Percentiles rank a stretch among this genome's conserved stretches.
Conservation (phyloP, 2,888 invertebrate genomes). For the Nomada fucata region DNA sequence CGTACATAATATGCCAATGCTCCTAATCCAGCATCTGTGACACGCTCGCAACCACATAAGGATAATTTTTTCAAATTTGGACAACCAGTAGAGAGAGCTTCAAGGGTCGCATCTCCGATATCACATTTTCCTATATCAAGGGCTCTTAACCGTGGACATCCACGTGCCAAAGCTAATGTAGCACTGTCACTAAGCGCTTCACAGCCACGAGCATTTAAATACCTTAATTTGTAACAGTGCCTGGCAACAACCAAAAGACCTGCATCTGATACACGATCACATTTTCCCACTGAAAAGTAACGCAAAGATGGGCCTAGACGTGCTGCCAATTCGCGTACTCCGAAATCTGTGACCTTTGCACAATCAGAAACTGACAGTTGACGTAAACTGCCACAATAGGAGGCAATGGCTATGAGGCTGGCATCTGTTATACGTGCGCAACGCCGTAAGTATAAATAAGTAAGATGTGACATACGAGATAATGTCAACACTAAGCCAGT, state of each 20-base stretch:
- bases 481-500: constrained; percentile 93
- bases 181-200: constrained; percentile 97
- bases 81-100: constrained; percentile 94
- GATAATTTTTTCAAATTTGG: constrained; percentile 96
- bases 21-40: constrained; percentile 95
- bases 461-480: constrained; percentile 93
- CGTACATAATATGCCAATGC: constrained; percentile 95
- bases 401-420: constrained; percentile 95
- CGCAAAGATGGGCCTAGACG: constrained; percentile 94
- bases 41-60: constrained; percentile 94
- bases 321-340: constrained; percentile 93
- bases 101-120: constrained; percentile 94
- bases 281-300: constrained; percentile 97
- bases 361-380: constrained; percentile 97
- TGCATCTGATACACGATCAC: constrained; percentile 95
- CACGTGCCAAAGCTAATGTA: constrained; percentile 93
- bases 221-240: constrained; percentile 94
- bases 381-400: constrained; percentile 92
- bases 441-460: constrained; percentile 94
- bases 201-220: constrained; percentile 96
- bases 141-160: constrained; percentile 93
- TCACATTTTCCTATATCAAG: constrained; percentile 97
- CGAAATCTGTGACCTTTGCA: constrained; percentile 94
- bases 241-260: constrained; percentile 94
- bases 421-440: constrained; percentile 96